phyloP scores from a whole-genome alignment of 2,797 vertebrate species.

The Huso huso region DNA sequence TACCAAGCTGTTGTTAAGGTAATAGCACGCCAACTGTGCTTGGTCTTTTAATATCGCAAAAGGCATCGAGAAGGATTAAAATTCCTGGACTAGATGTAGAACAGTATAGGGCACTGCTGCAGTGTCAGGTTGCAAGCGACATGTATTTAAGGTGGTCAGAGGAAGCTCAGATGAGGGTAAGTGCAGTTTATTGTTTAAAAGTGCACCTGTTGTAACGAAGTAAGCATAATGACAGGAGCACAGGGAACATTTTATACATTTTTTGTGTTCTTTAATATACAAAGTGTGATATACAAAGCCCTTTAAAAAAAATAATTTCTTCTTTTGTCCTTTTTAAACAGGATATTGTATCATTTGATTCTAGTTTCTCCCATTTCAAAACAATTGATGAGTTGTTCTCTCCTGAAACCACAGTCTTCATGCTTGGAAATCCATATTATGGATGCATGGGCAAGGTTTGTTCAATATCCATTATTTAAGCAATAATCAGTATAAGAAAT shows the following conservation, averaged over 20 bases:
- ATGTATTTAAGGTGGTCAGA: no score
- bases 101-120: no score
- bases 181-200: no score
- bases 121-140: no score
- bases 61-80: no score
- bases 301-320: not conserved
- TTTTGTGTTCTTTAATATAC: not conserved
- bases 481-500: not conserved
- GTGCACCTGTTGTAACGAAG: no score
- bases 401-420: conserved; percentile 74
- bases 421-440: conserved; percentile 92
- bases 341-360: conserved; percentile 86
- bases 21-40: conserved; percentile 18
- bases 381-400: conserved; percentile 86
- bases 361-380: conserved; percentile 66
- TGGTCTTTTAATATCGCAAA: no score
- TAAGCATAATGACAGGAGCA: no score
- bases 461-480: conserved; percentile 24
- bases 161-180: no score
- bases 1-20: conserved; percentile 88
- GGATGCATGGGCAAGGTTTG: conserved; percentile 89
- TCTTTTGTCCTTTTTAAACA: conserved; percentile 13
- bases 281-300: not conserved
- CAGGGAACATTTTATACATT: conserved; percentile 1
- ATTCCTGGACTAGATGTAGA: no score